Evolutionary conservation across 2,113 vertebrate genomes (phyloP), one percentile per base, ranked within the genome.

Genomic region (Desmodus rotundus): DNA sequence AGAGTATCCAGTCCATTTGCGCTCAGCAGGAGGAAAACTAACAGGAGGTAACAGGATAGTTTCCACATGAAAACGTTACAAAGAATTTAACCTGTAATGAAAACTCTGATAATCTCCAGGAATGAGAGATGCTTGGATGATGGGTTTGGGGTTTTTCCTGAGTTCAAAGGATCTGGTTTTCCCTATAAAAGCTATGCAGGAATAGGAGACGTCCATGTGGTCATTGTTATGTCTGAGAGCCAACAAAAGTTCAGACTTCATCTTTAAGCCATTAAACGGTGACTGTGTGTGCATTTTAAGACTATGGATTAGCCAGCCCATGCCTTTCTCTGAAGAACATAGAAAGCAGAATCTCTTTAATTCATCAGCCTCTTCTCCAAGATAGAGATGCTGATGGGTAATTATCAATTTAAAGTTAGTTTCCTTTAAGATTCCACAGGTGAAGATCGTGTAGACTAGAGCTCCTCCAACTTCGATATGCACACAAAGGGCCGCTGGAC

Each of bases 51-150:
- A 85, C 0, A 1, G 87, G 92, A 89, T 74, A 74, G 84, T 93
- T 97, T 43, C 91, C 81, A 24, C 73, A 86, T 96, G 96, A 85
- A 97, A 88, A 91, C 54, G 47, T 7, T 91, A 88, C 78, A 65
- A 88, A 88, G 93, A 96, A 14, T 80, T 94, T 96, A 97, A 98
- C 96, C 96, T 97, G 91, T 86, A 97, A 97, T 86, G 93, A 96
- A 97, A 97, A 96, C 87, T 91, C 94, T 95, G 96, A 97, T 97
- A 94, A 97, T 97, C 91, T 96, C 91, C 94, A 97, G 95, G 93
- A 97, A 95, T 96, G 95, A 97, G 92, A 97, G 94, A 95, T 94
- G 73, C 68, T 84, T 89, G 78, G 82, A 80, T 96, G 96, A 96
- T 89, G 91, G 94, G 73, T 36, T 84, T 89, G 88, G 81, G n/a